Evolutionary conservation across 2,797 vertebrate genomes (phyloP).

Genomic region (Lacerta agilis): DNA sequence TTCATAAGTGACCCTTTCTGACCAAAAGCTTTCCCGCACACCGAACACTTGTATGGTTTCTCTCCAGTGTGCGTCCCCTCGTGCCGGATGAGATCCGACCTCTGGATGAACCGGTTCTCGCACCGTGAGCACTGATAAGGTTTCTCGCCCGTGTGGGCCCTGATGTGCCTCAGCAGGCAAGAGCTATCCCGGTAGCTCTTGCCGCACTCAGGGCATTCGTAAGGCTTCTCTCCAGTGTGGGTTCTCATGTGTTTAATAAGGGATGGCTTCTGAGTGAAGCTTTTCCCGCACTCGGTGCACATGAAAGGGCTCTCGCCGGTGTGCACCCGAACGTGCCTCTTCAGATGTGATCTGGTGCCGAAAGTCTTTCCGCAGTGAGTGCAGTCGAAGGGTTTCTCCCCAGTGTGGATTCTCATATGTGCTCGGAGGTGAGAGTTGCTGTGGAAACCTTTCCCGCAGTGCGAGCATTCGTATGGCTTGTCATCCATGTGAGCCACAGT

Average conservation of each 20-base stretch:
- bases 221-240: background rate
- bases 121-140: background rate
- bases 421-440: background rate
- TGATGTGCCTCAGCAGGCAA: background rate
- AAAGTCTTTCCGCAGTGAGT: background rate
- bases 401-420: background rate
- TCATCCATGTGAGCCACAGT: background rate
- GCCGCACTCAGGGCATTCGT: background rate
- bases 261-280: background rate
- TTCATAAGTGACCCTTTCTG: background rate
- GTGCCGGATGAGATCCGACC: background rate
- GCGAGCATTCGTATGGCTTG: background rate
- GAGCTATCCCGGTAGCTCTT: slow-evolving; percentile 3
- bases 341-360: background rate
- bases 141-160: background rate
- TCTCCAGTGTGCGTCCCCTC: background rate
- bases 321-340: background rate
- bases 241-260: slow-evolving; percentile 2
- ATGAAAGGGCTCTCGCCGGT: background rate
- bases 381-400: slow-evolving; percentile 1
- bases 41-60: background rate
- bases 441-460: background rate
- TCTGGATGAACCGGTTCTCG: background rate
- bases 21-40: background rate
- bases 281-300: background rate